A percentile compares a stretch with the other conserved stretches of the same genome.
Conservation (phyloP, 2,888 invertebrate species). For the Drosophila multiciliata region DNA sequence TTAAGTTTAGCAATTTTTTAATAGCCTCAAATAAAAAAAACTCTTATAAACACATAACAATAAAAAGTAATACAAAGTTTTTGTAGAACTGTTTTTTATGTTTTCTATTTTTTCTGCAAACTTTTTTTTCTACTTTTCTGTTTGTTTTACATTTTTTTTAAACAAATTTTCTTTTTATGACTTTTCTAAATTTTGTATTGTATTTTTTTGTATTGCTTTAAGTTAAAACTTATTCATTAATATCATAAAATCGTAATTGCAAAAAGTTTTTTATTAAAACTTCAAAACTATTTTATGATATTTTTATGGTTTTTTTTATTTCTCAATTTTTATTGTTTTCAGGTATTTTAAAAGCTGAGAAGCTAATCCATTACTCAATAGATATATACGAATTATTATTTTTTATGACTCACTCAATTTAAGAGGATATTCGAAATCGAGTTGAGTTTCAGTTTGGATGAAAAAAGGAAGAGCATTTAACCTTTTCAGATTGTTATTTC, state of each 20-base stretch:
- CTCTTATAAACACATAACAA: neutral
- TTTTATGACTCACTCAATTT: slow-evolving; percentile 23
- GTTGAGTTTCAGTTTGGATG: neutral
- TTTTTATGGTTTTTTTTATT: neutral
- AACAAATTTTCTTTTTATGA: neutral
- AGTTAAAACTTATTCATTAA: neutral
- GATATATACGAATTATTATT: neutral
- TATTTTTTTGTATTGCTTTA: neutral
- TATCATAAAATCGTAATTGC: neutral
- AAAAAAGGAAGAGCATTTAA: slow-evolving; percentile 45
- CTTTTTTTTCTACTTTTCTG: neutral
- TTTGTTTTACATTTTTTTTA: neutral
- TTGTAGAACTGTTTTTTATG: neutral
- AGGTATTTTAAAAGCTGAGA: neutral
- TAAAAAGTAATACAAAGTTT: neutral
- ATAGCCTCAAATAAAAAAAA: too few relatives aligned
- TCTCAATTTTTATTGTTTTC: neutral
- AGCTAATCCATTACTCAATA: neutral
- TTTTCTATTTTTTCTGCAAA: neutral
- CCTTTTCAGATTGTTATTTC: slow-evolving; percentile 42
- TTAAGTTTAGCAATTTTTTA: neutral
- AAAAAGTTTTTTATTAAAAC: neutral
- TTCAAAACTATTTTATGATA: neutral
- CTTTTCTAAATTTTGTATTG: neutral
- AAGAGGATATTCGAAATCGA: neutral